Percentiles rank a stretch among this genome's conserved stretches.
Evolutionary conservation across 2,113 vertebrate genomes (phyloP).

Genomic region (Cyphomyrus plagiostoma): DNA sequence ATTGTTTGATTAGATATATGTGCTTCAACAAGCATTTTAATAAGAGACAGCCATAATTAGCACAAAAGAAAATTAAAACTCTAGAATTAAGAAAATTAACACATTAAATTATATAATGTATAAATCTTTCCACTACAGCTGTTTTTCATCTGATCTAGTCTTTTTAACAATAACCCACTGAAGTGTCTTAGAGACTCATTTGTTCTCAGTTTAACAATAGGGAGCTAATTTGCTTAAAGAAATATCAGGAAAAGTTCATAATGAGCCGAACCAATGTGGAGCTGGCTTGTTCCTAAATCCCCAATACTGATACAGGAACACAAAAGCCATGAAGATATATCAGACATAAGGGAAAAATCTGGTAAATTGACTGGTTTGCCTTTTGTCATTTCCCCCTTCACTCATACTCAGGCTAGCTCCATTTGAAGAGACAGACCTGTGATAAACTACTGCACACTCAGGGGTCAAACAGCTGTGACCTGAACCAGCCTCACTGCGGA

Average conservation of each 20-base stretch:
- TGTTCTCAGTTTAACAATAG: not conserved
- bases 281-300: not conserved
- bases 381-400: not conserved
- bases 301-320: not conserved
- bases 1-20: not conserved
- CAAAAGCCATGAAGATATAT: not conserved
- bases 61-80: not conserved
- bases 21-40: not conserved
- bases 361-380: not conserved
- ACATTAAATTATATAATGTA: not conserved
- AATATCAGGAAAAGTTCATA: not conserved
- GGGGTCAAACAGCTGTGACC: not conserved
- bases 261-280: not conserved
- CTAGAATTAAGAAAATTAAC: not conserved
- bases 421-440: not conserved
- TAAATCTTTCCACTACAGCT: not conserved
- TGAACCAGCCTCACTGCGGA: not conserved
- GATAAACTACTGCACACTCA: not conserved
- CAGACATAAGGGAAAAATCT: not conserved
- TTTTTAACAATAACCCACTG: not conserved
- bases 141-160: not conserved
- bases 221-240: constrained; percentile 1
- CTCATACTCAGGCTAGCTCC: not conserved
- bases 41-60: not conserved
- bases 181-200: not conserved